Evolutionary conservation across 2,797 vertebrate genomes (phyloP), one percentile per base, ranked within the genome.

Genomic region (Dallia pectoralis): DNA sequence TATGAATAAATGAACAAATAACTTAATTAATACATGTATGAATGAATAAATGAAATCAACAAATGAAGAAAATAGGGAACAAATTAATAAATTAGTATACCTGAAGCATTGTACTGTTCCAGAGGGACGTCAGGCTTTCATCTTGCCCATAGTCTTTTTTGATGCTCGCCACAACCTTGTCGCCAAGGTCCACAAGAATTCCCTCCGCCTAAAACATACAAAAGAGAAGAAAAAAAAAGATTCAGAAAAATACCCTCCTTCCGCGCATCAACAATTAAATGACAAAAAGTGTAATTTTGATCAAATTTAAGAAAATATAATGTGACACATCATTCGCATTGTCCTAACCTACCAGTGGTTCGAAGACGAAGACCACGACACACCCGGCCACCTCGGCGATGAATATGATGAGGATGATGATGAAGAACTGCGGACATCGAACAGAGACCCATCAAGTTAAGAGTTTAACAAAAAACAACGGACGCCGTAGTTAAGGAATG

Each of bases 371-470:
- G 32, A 95, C 76, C 63, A 95, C 78, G 3, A 95, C 77, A 7
- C 89, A 94, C 40, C 81, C 93, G 0, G 87, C 90, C 3, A 95
- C 86, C 80, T 95, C 91, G 0, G 76, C 25, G 25, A 94, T 72
- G 91, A 95, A 95, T 76, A 95, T 88, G 29, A 94, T 82, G 84
- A 94, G 82, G 64, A 95, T 82, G 8, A 94, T 90, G 75, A 72
- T 75, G 81, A 95, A 95, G 85, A 95, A 95, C 95, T 96, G 77
- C n/a, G 56, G 22, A 19, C 62, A 44, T 1, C 3, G 56, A 9
- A 29, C 1, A 63, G 47, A 25, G 14, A 70, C 25, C 19, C 65
- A 67, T 36, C 22, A 33, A 22, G 36, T 47, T 59, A 25, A 56
- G 53, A 22, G 22, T 27, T 59, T 59, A 22, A 59, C 25, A 4